Evolutionary conservation across 2,797 vertebrate species (phyloP).

Genomic region (Hippopotamyrus pictus): DNA sequence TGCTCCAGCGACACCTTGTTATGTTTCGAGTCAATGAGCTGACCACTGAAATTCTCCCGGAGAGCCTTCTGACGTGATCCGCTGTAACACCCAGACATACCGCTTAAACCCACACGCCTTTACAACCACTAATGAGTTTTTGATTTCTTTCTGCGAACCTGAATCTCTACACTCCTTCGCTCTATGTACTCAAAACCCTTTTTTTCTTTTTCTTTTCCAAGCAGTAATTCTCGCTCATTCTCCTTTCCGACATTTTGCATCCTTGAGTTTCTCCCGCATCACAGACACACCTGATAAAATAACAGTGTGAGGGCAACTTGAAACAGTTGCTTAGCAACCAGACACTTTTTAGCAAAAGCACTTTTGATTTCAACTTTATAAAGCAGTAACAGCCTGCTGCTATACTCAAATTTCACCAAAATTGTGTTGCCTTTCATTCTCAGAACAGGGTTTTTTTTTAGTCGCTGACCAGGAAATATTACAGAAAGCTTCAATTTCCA

Average conservation of each 20-base stretch:
- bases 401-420: not conserved
- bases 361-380: slow-evolving; percentile 7
- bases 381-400: not conserved
- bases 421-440: not conserved
- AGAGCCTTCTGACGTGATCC: not conserved
- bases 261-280: not conserved
- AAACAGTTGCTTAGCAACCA: slow-evolving; percentile 14
- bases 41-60: not conserved
- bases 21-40: slow-evolving; percentile 1
- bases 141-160: not conserved
- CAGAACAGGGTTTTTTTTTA: not conserved
- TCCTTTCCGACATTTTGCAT: not conserved
- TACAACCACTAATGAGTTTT: not conserved
- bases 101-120: not conserved
- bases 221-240: not conserved
- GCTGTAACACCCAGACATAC: not conserved
- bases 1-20: not conserved
- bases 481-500: not conserved
- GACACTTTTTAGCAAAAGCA: slow-evolving; percentile 6
- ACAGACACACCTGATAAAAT: slow-evolving; percentile 7
- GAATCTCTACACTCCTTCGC: not conserved
- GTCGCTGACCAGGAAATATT: not conserved
- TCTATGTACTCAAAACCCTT: not conserved
- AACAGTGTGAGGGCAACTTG: slow-evolving; percentile 10
- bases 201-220: not conserved